Evolutionary conservation across 2,888 invertebrate species (phyloP).

Genomic region (Eugnorisma glareosa): DNA sequence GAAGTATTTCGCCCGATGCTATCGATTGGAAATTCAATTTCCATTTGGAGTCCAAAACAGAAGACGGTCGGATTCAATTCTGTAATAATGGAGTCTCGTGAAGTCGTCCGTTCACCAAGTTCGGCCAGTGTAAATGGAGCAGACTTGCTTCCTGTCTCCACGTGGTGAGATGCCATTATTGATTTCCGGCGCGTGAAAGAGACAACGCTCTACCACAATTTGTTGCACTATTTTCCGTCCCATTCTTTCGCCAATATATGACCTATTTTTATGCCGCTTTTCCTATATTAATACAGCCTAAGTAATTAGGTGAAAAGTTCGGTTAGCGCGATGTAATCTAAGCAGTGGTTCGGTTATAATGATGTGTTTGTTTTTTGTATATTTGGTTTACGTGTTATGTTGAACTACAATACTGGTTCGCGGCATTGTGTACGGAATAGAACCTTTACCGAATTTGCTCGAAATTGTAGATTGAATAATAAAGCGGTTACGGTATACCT

Average conservation of each 20-base stretch:
- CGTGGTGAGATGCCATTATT: slow-evolving; percentile 90
- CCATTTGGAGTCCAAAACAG: slow-evolving; percentile 60
- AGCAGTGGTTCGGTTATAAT: slow-evolving; percentile 65
- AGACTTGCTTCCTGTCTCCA: slow-evolving; percentile 86
- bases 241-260: slow-evolving; percentile 88
- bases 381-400: slow-evolving; percentile 42
- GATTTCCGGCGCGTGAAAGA: slow-evolving; percentile 89
- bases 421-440: slow-evolving; percentile 43
- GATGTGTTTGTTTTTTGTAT: slow-evolving; percentile 59
- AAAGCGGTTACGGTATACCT: slow-evolving; percentile 13
- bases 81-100: slow-evolving; percentile 69
- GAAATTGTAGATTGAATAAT: slow-evolving; percentile 46
- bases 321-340: slow-evolving; percentile 78
- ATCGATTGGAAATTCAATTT: slow-evolving; percentile 73
- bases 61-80: slow-evolving; percentile 79
- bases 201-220: slow-evolving; percentile 87
- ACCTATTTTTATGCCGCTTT: slow-evolving; percentile 90
- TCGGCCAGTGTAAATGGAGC: slow-evolving; percentile 85
- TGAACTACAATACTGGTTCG: slow-evolving; percentile 37
- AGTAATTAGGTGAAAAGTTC: slow-evolving; percentile 89
- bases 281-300: slow-evolving; percentile 89
- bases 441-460: slow-evolving; percentile 27
- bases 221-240: slow-evolving; percentile 90
- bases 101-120: slow-evolving; percentile 79
- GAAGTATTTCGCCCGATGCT: slow-evolving; percentile 65